phyloP scores from a whole-genome alignment of 2,797 vertebrate species.

The Dicrostonyx torquatus region DNA sequence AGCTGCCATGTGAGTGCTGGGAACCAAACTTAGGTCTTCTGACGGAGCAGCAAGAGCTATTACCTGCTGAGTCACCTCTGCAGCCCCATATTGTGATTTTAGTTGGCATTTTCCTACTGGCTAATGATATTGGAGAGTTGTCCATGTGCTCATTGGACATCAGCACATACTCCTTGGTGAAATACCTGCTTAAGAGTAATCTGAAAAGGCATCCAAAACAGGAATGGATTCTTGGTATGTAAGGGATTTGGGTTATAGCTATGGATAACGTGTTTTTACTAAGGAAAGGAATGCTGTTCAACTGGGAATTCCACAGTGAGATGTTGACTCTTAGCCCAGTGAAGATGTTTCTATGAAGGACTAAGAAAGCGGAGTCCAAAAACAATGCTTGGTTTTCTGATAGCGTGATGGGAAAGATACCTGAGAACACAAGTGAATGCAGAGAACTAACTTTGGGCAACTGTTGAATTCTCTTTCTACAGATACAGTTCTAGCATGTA shows the following conservation, averaged over 20 bases:
- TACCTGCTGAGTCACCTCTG: background rate
- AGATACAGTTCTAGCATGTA: conserved; percentile 9
- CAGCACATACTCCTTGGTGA: background rate
- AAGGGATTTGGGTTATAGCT: conserved; percentile 48
- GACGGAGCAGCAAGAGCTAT: background rate
- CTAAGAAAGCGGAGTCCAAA: conserved; percentile 25
- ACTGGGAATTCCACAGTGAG: background rate
- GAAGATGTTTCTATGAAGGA: conserved; percentile 4
- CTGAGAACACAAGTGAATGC: conserved; percentile 36
- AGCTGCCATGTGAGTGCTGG: background rate
- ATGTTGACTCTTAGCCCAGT: conserved; percentile 27
- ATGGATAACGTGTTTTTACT: conserved; percentile 17
- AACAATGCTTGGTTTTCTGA: conserved; percentile 31
- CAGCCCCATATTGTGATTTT: background rate
- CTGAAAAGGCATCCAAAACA: conserved; percentile 5
- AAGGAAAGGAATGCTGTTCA: conserved; percentile 60
- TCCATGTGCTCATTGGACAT: conserved; percentile 32
- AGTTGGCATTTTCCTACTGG: conserved; percentile 18
- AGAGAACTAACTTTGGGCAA: conserved; percentile 1
- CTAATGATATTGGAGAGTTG: conserved; percentile 32
- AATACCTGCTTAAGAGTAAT: conserved; percentile 29
- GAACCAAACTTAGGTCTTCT: background rate
- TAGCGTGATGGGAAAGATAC: conserved; percentile 18
- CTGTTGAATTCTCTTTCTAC: background rate
- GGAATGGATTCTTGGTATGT: conserved; percentile 38